Conservation (phyloP, 2,797 vertebrate species). For the Characodon lateralis region DNA sequence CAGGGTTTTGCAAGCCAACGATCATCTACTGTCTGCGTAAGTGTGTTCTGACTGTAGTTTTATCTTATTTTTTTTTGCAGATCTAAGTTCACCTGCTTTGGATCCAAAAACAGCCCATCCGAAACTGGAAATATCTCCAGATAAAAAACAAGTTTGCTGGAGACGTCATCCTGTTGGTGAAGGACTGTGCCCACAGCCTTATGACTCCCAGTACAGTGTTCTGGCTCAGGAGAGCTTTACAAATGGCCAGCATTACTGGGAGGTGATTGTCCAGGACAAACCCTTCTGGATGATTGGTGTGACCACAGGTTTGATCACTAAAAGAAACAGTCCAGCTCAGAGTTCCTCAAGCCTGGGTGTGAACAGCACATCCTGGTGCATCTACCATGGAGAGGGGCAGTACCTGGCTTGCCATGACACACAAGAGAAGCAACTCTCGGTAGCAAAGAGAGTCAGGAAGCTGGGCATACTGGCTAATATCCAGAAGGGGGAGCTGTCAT, state of each 20-base stretch:
- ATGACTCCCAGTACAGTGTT: constrained; percentile 76
- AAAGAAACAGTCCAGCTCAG: constrained; percentile 13
- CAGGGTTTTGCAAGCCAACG: constrained; percentile 15
- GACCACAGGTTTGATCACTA: constrained; percentile 49
- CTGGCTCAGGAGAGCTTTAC: constrained; percentile 67
- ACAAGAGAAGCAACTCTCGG: constrained; percentile 70
- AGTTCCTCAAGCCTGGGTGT: constrained; percentile 34
- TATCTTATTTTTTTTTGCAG: constrained; percentile 50
- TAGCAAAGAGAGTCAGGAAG: constrained; percentile 70
- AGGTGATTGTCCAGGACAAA: constrained; percentile 80
- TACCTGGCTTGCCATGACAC: constrained; percentile 76
- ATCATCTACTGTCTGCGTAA: background rate
- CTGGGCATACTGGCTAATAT: constrained; percentile 73
- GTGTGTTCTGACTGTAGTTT: constrained; percentile 17
- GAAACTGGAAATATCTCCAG: constrained; percentile 73
- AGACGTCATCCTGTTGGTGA: constrained; percentile 53
- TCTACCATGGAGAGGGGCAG: constrained; percentile 79
- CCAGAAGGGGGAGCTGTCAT: constrained; percentile 76
- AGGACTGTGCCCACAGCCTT: constrained; percentile 30
- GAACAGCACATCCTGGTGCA: constrained; percentile 75
- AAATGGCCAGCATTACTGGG: constrained; percentile 77
- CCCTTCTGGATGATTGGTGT: constrained; percentile 81
- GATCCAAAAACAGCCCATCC: constrained; percentile 77
- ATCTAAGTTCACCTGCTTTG: constrained; percentile 70
- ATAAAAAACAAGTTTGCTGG: constrained; percentile 77